Evolutionary conservation across 2,113 vertebrate species (phyloP), one percentile per base, ranked within the genome.

Genomic region (Clarias macrocephalus): DNA sequence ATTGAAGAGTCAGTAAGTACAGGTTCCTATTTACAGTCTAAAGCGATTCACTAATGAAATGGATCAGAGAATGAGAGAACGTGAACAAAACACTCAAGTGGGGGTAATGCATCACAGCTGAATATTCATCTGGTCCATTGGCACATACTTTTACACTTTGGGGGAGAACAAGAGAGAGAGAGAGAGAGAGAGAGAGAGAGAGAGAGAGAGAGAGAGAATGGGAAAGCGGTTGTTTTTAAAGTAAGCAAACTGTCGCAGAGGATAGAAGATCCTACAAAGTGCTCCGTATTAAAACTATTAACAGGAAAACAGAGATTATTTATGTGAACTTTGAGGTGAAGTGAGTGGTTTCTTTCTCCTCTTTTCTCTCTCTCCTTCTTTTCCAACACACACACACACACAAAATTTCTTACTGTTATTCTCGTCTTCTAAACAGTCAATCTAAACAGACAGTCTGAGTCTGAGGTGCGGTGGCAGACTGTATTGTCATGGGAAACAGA

Each of bases 241-340:
- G 80, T 86, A 88, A 88, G 84, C 88, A 88, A 88, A 88, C 88
- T 86, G 84, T 86, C 88, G 86, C 54, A 83, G 70, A 66, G 65
- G 79, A 88, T 70, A 82, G 80, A 72, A 76, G 70, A 83, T 59
- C 80, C 68, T 87, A 87, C 80, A 86, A 88, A 88, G 84, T 86
- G 84, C 88, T 88, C 88, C 80, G 83, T 85, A 83, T 88, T 88
- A 88, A 88, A 88, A 83, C 80, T 86, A 88, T 88, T 83, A 88
- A 84, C 15, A 52, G n/a, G 85, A 88, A 88, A 82, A 77, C 80
- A 82, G 73, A 66, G 88, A 88, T 86, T 83, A 86, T 86, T 86
- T 86, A 86, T 88, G 72, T 88, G 88, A 86, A 88, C 84, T 83
- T 80, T 25, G 16, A 81, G 80, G 88, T 88, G 84, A 88, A 86